Evolutionary conservation across 2,888 invertebrate species (phyloP).

Genomic region (Drosophila melanocephala): DNA sequence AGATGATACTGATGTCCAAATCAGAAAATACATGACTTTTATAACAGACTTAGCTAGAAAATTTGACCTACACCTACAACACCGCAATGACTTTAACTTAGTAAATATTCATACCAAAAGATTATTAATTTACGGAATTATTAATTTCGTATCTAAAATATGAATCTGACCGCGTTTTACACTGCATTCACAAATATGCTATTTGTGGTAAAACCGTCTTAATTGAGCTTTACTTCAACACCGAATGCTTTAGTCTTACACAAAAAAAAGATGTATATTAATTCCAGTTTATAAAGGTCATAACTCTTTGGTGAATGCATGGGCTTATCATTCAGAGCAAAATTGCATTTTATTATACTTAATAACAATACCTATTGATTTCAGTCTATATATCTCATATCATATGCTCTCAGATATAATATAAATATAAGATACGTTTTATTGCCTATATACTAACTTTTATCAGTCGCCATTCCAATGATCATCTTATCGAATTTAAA

Average conservation of each 20-base stretch:
- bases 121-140: conserved; percentile 49
- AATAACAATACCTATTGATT: conserved; percentile 18
- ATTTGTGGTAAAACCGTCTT: conserved; percentile 15
- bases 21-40: conserved; percentile 51
- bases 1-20: conserved; percentile 67
- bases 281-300: conserved; percentile 52
- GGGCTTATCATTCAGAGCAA: conserved; percentile 31
- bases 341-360: conserved; percentile 8
- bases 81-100: conserved; percentile 35
- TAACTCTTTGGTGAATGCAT: conserved; percentile 58
- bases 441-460: neutral
- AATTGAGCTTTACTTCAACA: conserved; percentile 31
- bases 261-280: conserved; percentile 53
- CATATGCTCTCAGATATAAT: neutral
- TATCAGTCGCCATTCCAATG: neutral
- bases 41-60: conserved; percentile 47
- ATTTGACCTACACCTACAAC: conserved; percentile 79
- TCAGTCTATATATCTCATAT: neutral
- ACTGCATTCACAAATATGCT: conserved; percentile 34
- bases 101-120: conserved; percentile 51
- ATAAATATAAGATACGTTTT: neutral
- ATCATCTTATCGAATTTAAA: neutral
- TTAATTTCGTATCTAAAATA: conserved; percentile 68
- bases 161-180: conserved; percentile 72
- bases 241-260: conserved; percentile 42